Conservation (phyloP, 1,140 invertebrate genomes). For the Pogonognathellus flavescens region DNA sequence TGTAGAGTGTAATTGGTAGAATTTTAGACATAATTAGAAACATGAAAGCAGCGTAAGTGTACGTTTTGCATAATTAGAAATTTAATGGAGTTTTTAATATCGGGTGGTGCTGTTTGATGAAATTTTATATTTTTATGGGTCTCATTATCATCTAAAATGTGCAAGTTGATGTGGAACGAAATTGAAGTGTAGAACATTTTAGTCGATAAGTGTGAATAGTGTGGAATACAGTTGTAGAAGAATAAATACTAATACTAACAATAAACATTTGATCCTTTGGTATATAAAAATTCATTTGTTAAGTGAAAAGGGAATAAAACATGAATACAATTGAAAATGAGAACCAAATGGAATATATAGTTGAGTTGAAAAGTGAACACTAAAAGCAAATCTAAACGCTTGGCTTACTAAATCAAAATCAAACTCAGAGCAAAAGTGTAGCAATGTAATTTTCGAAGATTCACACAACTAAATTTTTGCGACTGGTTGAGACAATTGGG, state of each 20-base stretch:
- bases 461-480: too few species aligned
- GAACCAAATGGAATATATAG: too few species aligned
- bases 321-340: too few species aligned
- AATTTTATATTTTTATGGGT: slow-evolving; percentile 50
- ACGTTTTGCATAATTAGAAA: slow-evolving; percentile 12
- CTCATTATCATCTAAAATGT: slow-evolving; percentile 33
- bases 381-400: too few species aligned
- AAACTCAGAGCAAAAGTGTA: too few species aligned
- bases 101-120: slow-evolving; percentile 43
- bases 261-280: slow-evolving; percentile 12
- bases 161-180: neutral
- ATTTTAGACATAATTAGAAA: neutral
- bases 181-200: slow-evolving; percentile 8
- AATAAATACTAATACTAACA: neutral
- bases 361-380: neutral
- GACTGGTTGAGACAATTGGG: too few species aligned
- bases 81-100: slow-evolving; percentile 43
- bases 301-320: too few species aligned
- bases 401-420: too few species aligned
- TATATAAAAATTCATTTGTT: neutral
- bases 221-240: neutral
- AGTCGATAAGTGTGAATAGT: neutral
- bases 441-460: too few species aligned
- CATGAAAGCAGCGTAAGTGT: slow-evolving; percentile 20
- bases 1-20: neutral